Base-by-base conservation (phyloP, 1,140 invertebrate genomes). In the Drosophila nigromelanica region DNA sequence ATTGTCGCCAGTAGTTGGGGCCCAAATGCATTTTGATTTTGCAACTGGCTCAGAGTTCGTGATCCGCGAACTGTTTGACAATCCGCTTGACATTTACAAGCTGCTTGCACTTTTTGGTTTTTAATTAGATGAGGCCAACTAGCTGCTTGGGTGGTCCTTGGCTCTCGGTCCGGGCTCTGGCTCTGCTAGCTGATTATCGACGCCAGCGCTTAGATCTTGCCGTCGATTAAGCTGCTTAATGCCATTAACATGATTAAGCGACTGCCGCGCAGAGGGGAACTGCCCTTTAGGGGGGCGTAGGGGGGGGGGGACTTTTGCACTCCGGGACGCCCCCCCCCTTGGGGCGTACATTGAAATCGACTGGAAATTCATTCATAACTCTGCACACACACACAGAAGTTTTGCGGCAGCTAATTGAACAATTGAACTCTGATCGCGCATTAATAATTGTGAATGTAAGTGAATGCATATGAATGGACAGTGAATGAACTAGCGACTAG, bases 201-300 rank as follows among this genome's bases (percentile, higher is more conserved):
- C 82, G 78, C 83, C 63, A 62, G 69, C 21, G 79, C 83, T 87
- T 87, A 87, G 82, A 87, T 87, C 83, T 87, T 71, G 82, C 82
- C 82, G 82, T 89, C 82, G 82, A 87, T 87, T 89, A 82, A 87
- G 82, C 82, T 76, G 83, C 83, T 87, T 87, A 87, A 87, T 87
- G 76, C 79, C 83, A 87, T 89, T 87, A 87, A 87, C 83, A 87
- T 87, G 83, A 87, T 87, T 89, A 87, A 87, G 61, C 62, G 74
- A 68, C 81, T 75, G 70, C 52, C 35, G 18, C 51, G 12, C 21
- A 48, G 50, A 42, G 42, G 15, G 15, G 18, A 2, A 42, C 15
- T 37, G 55, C 66, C 48, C 39, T 47, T 52, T 18, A 7, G 30
- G 18, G 18, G 15, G 7, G 10, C 1, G 30, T 2, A 1, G 18